Conservation (phyloP, 2,797 vertebrate genomes). For the Helostoma temminkii region DNA sequence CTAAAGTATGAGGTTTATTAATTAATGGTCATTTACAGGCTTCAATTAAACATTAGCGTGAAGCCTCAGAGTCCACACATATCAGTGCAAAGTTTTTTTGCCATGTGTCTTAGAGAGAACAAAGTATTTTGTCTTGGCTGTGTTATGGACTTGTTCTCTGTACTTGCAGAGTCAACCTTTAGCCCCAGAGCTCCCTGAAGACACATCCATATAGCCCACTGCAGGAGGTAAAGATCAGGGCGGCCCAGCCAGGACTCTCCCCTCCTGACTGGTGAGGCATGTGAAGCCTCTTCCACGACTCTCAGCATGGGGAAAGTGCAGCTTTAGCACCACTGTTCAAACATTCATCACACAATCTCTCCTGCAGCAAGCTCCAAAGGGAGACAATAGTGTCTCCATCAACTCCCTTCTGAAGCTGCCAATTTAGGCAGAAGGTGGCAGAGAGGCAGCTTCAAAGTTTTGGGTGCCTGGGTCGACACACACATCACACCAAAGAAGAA, state of each 20-base stretch:
- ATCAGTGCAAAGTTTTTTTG: constrained; percentile 46
- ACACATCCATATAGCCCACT: constrained; percentile 55
- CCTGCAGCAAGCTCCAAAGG: constrained; percentile 69
- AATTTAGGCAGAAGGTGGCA: constrained; percentile 79
- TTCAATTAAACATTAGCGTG: constrained; percentile 48
- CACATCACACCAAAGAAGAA: constrained; percentile 56
- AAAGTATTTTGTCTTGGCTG: constrained; percentile 43
- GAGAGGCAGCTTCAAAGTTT: constrained; percentile 79
- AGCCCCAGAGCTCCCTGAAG: constrained; percentile 55
- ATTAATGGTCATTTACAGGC: constrained; percentile 58
- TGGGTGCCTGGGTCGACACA: constrained; percentile 50
- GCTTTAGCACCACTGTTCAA: constrained; percentile 78
- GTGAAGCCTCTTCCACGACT: constrained; percentile 81
- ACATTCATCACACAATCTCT: constrained; percentile 79
- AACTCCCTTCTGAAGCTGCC: constrained; percentile 69
- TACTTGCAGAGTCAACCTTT: constrained; percentile 61
- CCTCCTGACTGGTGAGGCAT: constrained; percentile 64
- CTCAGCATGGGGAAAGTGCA: constrained; percentile 76
- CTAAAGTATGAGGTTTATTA: constrained; percentile 30
- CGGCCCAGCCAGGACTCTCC: constrained; percentile 58
- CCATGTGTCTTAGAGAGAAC: constrained; percentile 23
- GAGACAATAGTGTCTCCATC: constrained; percentile 71
- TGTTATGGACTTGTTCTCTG: constrained; percentile 38
- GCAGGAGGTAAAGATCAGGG: constrained; percentile 71
- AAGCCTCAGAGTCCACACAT: constrained; percentile 18